Base-by-base conservation (phyloP, 1,140 invertebrate species). In the Caenorhabditis remanei region DNA sequence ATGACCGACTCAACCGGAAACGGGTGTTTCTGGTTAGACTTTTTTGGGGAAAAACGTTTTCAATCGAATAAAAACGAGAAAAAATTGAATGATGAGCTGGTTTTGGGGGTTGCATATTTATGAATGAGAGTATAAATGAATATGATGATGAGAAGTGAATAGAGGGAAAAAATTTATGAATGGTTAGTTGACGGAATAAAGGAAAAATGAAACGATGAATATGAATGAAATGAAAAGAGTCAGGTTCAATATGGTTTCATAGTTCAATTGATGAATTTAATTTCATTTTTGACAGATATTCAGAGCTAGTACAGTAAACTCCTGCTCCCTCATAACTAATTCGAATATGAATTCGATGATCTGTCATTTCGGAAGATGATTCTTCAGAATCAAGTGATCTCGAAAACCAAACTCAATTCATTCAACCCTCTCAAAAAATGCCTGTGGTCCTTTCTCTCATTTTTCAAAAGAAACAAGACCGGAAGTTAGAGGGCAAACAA, bases 381-480 rank as follows among this genome's bases (percentile, higher is more conserved):
- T 32, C 32, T 32, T 2, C 32, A 32, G 32, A 32, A 32, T 32
- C 32, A 32, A 32, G 32, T 1, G 0, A 32, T 32, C 32, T 32
- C 19, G n/a, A n/a, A n/a, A n/a, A 58, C n/a, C 56, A 58, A 58
- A 58, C 56, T 58, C 56, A 58, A 58, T 58, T n/a, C 56, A 58
- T 58, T n/a, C 56, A 8, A 21, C 11, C 56, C n/a, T n/a, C 56
- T n/a, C 14, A 58, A 58, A 5, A n/a, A 58, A 58, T 58, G n/a
- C 2, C 19, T 16, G 56, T 58, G 56, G 56, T 58, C 56, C 56
- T 8, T 21, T 58, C 8, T n/a, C 56, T 21, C 56, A 14, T 58
- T n/a, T n/a, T n/a, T 21, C 16, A 63, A 24, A 24, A 63, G 55
- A 58, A 58, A 58, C 13, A 58, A 32, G 32, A 63, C 61, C 61